Evolutionary conservation across 2,113 vertebrate species (phyloP).

Genomic region (Gambusia affinis): DNA sequence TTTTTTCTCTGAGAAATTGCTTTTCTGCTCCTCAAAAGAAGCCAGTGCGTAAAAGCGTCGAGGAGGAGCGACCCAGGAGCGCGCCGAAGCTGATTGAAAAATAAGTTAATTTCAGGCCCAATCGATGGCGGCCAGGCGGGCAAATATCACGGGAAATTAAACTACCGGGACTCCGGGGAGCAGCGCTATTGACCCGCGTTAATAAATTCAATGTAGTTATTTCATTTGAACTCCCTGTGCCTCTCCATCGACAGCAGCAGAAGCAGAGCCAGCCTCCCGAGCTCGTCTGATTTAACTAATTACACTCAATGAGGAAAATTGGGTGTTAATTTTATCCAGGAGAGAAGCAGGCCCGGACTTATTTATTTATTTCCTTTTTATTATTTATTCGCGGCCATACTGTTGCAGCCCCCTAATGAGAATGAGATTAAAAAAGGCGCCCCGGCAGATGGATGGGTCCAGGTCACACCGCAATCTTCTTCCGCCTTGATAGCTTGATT

Average conservation of each 20-base stretch:
- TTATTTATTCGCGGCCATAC: constrained; percentile 75
- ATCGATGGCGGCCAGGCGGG: constrained; percentile 99
- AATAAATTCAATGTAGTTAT: constrained; percentile 97
- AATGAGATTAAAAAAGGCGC: constrained; percentile 89
- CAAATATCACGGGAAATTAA: constrained; percentile 99
- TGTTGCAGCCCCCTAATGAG: constrained; percentile 82
- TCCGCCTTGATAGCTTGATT: constrained; percentile 98
- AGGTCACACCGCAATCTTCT: constrained; percentile 98
- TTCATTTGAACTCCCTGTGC: constrained; percentile 82
- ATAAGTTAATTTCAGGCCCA: constrained; percentile 99
- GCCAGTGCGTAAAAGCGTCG: constrained; percentile 78
- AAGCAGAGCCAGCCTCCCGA: constrained; percentile 60
- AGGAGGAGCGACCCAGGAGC: constrained; percentile 94
- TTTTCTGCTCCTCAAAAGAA: constrained; percentile 85
- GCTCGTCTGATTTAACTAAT: constrained; percentile 99
- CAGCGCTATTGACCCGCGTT: constrained; percentile 94
- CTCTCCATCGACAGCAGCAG: constrained; percentile 53
- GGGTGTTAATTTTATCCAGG: constrained; percentile 97
- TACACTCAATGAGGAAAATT: constrained; percentile 92
- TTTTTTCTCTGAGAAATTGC: constrained; percentile 91
- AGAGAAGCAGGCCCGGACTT: constrained; percentile 67
- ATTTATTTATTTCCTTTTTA: constrained; percentile 68
- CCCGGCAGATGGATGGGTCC: constrained; percentile 93
- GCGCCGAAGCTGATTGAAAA: constrained; percentile 98
- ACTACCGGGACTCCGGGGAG: constrained; percentile 92